phyloP scores from a whole-genome alignment of 1,140 invertebrate species.

The Proctacanthus coquilletti region DNA sequence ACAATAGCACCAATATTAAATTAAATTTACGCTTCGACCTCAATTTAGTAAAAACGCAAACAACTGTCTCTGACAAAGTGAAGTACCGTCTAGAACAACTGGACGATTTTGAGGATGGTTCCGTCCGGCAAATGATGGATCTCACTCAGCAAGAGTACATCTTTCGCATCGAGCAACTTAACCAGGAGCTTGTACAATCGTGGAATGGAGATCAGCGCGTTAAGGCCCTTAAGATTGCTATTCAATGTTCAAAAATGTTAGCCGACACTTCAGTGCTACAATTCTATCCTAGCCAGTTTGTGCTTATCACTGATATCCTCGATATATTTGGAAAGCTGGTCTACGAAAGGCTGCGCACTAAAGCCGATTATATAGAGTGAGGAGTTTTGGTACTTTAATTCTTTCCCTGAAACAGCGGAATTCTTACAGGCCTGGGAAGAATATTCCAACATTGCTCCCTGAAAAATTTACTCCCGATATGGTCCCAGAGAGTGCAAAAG shows the following conservation, averaged over 20 bases:
- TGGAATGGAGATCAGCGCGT: conserved; percentile 92
- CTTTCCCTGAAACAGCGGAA: background rate
- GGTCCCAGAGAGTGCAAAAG: conserved; percentile 75
- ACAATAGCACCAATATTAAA: conserved; percentile 2
- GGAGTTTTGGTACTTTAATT: conserved; percentile 8
- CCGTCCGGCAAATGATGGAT: conserved; percentile 73
- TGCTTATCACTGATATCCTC: conserved; percentile 87
- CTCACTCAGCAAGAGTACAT: conserved; percentile 87
- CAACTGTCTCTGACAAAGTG: conserved; percentile 73
- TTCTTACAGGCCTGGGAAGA: conserved; percentile 33
- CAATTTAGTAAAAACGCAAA: conserved; percentile 51
- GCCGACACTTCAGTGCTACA: conserved; percentile 74
- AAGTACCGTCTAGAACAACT: conserved; percentile 82
- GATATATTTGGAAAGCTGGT: conserved; percentile 91
- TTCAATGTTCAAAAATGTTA: conserved; percentile 88
- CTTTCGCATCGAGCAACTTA: conserved; percentile 72
- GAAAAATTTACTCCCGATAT: conserved; percentile 56
- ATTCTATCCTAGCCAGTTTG: conserved; percentile 97
- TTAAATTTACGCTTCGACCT: conserved; percentile 40
- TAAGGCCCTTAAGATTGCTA: conserved; percentile 90
- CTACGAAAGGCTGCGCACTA: conserved; percentile 68
- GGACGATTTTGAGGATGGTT: conserved; percentile 86
- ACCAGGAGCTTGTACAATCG: conserved; percentile 72
- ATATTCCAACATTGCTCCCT: conserved; percentile 38
- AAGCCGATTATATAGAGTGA: conserved; percentile 51